Base-by-base conservation (phyloP, 2,888 invertebrate genomes). In the Lucinisca nassula region DNA sequence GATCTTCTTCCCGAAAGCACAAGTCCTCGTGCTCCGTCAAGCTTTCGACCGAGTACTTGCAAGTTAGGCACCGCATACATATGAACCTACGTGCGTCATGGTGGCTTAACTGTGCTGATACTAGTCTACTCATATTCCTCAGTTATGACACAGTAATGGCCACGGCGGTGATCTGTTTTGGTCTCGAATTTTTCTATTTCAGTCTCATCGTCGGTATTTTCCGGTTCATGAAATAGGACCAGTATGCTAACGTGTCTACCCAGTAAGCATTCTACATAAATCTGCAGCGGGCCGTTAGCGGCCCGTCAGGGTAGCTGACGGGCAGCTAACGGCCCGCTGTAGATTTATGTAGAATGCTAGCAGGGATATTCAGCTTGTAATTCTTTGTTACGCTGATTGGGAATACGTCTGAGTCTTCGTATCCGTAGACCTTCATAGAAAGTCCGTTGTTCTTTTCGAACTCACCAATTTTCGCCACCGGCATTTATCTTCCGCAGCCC, bases 71-170 rank as follows among this genome's bases (percentile, higher is more conserved):
- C 38, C 78, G 8, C 40, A 61, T 58, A 27, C 78, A 61, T 17
- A 78, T 35, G 61, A 61, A 38, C 4, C 6, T 3, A 12, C 14
- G 58, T 1, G 24, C 17, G n/a, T n/a, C n/a, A n/a, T n/a, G n/a
- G 10, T 27, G 40, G 0, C 30, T 61, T 10, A 1, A 17, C 45
- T 78, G 78, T 2, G 2, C 24, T 4, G 27, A 24, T 27, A 78
- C 61, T 3, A 78, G 67, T 38, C 40, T 27, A 21, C 67, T 61
- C 8, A 78, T 37, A 40, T 78, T 40, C n/a, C n/a, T n/a, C n/a
- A n/a, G n/a, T 67, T 38, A 78, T 78, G 0, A 61, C 78, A 17
- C 78, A 78, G 40, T 78, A 61, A n/a, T 78, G 78, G 3, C 10
- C 61, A 1, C 61, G 24, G 24, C 61, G 4, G 24, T 61, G 27